These are phyloP conservation scores for Bos javanicus DNA, from an alignment of 2,113 vertebrate genomes.

Conservation along the genomic window DNA sequence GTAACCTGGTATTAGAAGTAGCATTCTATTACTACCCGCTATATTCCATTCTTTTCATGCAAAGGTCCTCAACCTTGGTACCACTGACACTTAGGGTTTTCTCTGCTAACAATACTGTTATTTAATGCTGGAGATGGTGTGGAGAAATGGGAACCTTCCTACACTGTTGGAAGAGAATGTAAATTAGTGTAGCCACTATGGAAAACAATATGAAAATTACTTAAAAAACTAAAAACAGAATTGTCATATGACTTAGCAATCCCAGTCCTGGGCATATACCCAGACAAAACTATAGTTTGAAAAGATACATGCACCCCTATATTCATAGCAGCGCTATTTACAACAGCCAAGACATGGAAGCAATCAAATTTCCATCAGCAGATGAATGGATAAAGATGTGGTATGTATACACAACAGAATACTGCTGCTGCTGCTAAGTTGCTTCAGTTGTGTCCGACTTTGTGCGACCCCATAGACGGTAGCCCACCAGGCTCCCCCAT, in stretches of 20 bases:
- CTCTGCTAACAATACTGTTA: neutral
- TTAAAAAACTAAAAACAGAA: neutral
- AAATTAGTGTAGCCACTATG: neutral
- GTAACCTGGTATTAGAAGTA: neutral
- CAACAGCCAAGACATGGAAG: neutral
- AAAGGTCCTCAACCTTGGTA: neutral
- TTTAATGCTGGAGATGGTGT: neutral
- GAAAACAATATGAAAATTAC: neutral
- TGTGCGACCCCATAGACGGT: accelerated
- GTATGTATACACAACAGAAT: neutral
- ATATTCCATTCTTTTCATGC: neutral
- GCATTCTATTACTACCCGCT: neutral
- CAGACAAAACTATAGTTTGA: neutral
- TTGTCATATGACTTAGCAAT: neutral
- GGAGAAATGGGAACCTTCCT: neutral
- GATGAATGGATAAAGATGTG: neutral
- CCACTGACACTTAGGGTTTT: too few species aligned
- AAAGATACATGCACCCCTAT: neutral
- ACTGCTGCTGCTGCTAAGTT: neutral
- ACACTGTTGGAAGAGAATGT: neutral
- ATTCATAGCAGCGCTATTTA: neutral
- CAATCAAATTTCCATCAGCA: neutral
- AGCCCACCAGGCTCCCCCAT: neutral
- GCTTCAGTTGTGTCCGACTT: accelerated
- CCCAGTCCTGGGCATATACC: neutral